Conservation (phyloP, 2,797 vertebrate species). For the Masticophis lateralis region DNA sequence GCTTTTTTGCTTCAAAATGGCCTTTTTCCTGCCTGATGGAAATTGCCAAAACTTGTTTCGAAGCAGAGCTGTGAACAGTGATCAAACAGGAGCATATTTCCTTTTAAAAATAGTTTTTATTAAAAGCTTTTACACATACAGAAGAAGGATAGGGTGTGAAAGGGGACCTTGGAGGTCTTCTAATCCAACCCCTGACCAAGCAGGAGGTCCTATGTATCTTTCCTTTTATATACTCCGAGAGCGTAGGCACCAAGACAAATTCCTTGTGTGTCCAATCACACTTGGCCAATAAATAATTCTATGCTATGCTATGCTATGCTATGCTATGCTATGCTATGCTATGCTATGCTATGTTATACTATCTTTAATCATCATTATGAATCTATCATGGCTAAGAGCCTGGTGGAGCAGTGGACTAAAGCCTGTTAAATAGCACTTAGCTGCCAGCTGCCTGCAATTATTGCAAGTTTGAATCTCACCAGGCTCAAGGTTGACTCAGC, state of each 20-base stretch:
- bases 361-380: neutral
- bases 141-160: neutral
- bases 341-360: no score
- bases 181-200: neutral
- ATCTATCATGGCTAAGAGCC: neutral
- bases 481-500: no score
- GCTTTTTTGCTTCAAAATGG: neutral
- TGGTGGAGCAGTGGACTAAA: no score
- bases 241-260: no score
- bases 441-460: no score
- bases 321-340: no score
- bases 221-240: no score
- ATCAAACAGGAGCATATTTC: neutral
- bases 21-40: neutral
- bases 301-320: no score
- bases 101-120: neutral
- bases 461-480: no score
- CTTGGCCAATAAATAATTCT: no score
- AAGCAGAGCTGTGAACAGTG: neutral
- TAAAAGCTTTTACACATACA: neutral
- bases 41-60: neutral
- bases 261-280: no score
- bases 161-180: neutral
- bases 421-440: no score
- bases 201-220: neutral